These are phyloP conservation scores for Squalus acanthias DNA, from an alignment of 2,797 vertebrate species.

Conservation along the genomic window DNA sequence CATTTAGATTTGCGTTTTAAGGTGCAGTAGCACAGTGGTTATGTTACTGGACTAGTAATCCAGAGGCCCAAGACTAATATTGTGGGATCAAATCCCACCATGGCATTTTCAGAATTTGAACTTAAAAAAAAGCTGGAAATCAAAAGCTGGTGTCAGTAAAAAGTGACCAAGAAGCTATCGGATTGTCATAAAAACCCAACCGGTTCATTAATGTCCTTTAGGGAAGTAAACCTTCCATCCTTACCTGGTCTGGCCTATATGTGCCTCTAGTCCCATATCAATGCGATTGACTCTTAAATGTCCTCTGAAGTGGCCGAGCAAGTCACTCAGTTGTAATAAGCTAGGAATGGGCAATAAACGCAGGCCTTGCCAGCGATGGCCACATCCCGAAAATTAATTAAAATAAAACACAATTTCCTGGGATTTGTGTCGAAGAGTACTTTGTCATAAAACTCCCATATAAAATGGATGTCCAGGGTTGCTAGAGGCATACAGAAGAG, in stretches of 20 bases:
- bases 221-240: not conserved
- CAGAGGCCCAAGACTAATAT: not conserved
- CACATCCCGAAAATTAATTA: not conserved
- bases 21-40: not conserved
- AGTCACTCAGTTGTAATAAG: not conserved
- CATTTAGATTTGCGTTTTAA: not conserved
- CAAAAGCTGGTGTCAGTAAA: not conserved
- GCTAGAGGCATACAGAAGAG: too few species aligned
- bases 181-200: not conserved
- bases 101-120: not conserved
- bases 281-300: not conserved
- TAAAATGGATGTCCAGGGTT: not conserved
- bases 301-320: not conserved
- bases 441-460: too few species aligned
- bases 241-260: too few species aligned
- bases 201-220: not conserved
- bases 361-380: not conserved
- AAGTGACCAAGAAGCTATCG: not conserved
- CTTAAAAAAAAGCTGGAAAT: not conserved
- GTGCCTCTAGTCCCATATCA: not conserved
- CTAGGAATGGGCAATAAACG: not conserved
- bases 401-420: not conserved
- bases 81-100: not conserved
- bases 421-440: not conserved
- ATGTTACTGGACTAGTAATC: not conserved